Evolutionary conservation across 2,113 vertebrate genomes (phyloP).

Genomic region (Percina caprodes): DNA sequence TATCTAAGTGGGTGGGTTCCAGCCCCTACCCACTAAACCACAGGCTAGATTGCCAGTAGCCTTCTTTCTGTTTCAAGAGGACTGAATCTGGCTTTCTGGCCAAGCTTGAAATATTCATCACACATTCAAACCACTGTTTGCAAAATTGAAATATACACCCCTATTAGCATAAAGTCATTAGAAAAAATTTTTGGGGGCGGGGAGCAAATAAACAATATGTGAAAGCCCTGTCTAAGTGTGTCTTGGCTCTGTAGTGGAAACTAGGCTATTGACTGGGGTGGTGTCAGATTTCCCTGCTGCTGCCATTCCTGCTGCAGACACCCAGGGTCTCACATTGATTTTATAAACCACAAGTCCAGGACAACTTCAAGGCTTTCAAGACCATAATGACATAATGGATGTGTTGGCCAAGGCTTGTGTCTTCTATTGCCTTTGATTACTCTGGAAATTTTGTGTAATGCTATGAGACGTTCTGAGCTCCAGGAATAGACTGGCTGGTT

Average conservation of each 20-base stretch:
- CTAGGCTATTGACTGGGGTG: slow-evolving; percentile 54
- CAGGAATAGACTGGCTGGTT: slow-evolving; percentile 53
- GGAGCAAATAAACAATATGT: slow-evolving; percentile 9
- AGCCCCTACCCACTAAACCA: slow-evolving; percentile 36
- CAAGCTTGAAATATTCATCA: slow-evolving; percentile 51
- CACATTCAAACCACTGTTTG: slow-evolving; percentile 6
- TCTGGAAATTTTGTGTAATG: slow-evolving; percentile 36
- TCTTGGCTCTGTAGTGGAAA: slow-evolving; percentile 49
- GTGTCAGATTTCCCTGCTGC: slow-evolving; percentile 76
- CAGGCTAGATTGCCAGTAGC: slow-evolving; percentile 36
- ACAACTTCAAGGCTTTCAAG: slow-evolving; percentile 56
- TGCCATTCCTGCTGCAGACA: slow-evolving; percentile 62
- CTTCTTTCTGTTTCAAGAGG: slow-evolving; percentile 21
- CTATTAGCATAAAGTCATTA: not conserved
- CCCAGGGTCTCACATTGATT: slow-evolving; percentile 69
- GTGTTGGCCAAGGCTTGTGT: slow-evolving; percentile 30
- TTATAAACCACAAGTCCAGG: slow-evolving; percentile 57
- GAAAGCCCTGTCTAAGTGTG: slow-evolving; percentile 13
- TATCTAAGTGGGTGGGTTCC: slow-evolving; percentile 63
- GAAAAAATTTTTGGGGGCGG: slow-evolving; percentile 14
- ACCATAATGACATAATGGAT: slow-evolving; percentile 55
- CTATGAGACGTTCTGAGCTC: slow-evolving; percentile 40
- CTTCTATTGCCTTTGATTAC: slow-evolving; percentile 25
- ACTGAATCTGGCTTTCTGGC: slow-evolving; percentile 23
- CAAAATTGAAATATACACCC: slow-evolving; percentile 16